Evolutionary conservation across 2,113 vertebrate species (phyloP).

Genomic region (Gorsachius goisagi): DNA sequence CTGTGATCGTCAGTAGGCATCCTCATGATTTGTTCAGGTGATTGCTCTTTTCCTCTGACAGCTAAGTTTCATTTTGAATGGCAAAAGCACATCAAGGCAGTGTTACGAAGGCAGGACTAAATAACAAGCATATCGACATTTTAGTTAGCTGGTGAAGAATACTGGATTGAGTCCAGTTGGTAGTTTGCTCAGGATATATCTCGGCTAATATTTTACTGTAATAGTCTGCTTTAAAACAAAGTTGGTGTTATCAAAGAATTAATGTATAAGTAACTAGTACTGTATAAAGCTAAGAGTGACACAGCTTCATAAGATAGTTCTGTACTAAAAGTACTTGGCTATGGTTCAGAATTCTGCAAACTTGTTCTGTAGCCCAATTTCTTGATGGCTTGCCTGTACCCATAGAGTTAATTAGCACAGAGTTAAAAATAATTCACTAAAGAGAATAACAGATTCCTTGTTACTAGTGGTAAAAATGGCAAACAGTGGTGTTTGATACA

Average conservation of each 20-base stretch:
- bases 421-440: constrained; percentile 3
- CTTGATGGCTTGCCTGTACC: background rate
- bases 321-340: background rate
- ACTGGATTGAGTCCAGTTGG: background rate
- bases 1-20: background rate
- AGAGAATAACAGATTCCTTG: background rate
- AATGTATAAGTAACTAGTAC: background rate
- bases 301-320: background rate
- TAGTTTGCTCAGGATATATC: background rate
- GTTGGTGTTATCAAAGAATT: background rate
- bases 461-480: background rate
- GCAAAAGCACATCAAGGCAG: background rate
- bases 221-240: background rate
- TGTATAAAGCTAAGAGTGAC: background rate
- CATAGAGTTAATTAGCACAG: background rate
- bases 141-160: background rate
- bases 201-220: background rate
- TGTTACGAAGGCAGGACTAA: background rate
- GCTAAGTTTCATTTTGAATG: background rate
- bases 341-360: background rate
- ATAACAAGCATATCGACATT: background rate
- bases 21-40: background rate
- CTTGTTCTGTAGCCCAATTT: background rate
- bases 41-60: background rate
- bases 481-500: background rate